Conservation (phyloP, 2,113 vertebrate genomes). For the Planiliza haematocheilus region DNA sequence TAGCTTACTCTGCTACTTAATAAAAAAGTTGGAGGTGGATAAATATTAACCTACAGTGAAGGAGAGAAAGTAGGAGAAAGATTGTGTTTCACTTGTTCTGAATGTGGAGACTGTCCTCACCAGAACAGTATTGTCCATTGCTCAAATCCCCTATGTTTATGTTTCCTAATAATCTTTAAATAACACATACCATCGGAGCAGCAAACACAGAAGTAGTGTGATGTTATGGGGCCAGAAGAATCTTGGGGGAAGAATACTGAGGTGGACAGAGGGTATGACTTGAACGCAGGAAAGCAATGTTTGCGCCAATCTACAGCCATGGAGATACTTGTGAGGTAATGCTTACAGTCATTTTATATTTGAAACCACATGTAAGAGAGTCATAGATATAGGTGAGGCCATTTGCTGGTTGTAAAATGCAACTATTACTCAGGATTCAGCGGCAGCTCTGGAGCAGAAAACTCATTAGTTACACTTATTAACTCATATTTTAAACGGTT, state of each 20-base stretch:
- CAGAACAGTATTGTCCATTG: conserved; percentile 7
- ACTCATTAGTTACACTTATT: too few species aligned
- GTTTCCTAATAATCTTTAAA: background rate
- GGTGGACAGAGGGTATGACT: background rate
- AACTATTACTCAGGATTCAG: background rate
- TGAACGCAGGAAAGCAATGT: background rate
- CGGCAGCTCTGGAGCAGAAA: too few species aligned
- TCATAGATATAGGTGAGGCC: too few species aligned
- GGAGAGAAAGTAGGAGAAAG: conserved; percentile 9
- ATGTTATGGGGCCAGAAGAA: background rate
- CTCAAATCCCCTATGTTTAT: background rate
- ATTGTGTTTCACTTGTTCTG: conserved; percentile 9
- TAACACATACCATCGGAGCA: background rate
- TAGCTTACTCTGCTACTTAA: conserved; percentile 76
- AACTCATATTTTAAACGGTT: too few species aligned
- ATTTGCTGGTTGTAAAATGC: background rate
- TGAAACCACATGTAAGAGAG: too few species aligned
- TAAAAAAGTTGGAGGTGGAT: conserved; percentile 63
- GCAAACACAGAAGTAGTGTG: background rate
- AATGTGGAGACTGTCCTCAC: background rate
- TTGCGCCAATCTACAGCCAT: background rate
- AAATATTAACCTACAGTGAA: conserved; percentile 42
- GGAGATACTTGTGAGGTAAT: background rate
- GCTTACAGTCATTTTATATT: background rate
- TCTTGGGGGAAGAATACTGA: background rate